Percentiles rank a stretch among this genome's conserved stretches.
These are phyloP conservation scores for Meta bourneti DNA, from an alignment of 2,888 invertebrate species.

Conservation along the genomic window DNA sequence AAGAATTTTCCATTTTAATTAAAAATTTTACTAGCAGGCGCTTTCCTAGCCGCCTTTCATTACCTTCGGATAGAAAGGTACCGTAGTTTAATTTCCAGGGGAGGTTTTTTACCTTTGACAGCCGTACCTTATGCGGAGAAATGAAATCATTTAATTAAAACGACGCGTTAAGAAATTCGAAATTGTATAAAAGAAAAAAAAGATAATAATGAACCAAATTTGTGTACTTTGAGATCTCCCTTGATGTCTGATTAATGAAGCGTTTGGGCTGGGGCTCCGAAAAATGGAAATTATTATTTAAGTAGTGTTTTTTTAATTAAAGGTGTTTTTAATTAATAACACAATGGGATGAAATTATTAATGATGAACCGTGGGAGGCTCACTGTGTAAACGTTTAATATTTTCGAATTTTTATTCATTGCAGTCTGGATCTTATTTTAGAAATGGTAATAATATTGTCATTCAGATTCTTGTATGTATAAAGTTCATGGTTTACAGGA, in stretches of 20 bases:
- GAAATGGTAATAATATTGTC: too few species aligned
- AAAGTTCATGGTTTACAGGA: too few species aligned
- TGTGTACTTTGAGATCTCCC: not conserved
- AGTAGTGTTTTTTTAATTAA: not conserved
- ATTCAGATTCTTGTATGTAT: too few species aligned
- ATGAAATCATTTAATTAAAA: not conserved
- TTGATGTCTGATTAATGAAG: not conserved
- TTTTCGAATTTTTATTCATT: too few species aligned
- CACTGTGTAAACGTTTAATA: not conserved
- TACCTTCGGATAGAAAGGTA: not conserved
- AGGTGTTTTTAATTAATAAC: not conserved
- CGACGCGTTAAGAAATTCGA: not conserved
- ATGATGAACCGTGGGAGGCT: not conserved
- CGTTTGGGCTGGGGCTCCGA: not conserved
- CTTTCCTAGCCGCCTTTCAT: not conserved
- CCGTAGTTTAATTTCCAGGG: not conserved
- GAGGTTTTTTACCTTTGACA: not conserved
- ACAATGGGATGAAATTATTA: not conserved
- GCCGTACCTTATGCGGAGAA: not conserved
- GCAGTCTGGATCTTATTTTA: too few species aligned
- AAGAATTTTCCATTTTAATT: conserved; percentile 1
- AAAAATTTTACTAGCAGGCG: not conserved
- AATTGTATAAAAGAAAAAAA: not conserved
- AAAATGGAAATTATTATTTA: not conserved
- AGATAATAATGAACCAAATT: not conserved